Evolutionary conservation across 2,797 vertebrate genomes (phyloP).

Genomic region (Microtus californicus): DNA sequence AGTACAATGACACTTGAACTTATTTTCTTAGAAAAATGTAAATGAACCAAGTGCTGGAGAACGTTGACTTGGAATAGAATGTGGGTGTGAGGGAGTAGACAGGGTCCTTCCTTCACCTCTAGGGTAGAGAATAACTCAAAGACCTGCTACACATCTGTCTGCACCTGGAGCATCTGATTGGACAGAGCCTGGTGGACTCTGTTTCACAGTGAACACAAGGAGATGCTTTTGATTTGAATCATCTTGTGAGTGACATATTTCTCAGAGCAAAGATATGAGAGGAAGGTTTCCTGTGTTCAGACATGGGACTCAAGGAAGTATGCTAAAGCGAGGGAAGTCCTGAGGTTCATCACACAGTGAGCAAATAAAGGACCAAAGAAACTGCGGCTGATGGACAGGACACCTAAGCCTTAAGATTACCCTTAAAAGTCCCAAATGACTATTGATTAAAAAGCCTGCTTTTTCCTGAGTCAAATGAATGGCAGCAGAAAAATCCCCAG

Average conservation of each 20-base stretch:
- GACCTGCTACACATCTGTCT: neutral
- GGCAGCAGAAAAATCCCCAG: neutral
- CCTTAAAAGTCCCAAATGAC: neutral
- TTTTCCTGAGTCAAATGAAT: neutral
- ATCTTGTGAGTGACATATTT: neutral
- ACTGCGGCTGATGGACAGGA: neutral
- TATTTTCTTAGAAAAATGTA: neutral
- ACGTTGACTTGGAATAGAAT: neutral
- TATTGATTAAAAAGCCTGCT: neutral
- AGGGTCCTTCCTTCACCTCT: no score
- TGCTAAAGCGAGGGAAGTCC: neutral
- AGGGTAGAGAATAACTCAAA: neutral
- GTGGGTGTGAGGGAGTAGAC: no score
- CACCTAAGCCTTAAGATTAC: neutral
- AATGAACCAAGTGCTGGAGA: neutral
- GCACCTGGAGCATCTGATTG: neutral
- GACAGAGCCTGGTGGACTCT: neutral
- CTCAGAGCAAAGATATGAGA: neutral
- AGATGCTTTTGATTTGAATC: neutral
- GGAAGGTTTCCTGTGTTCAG: neutral
- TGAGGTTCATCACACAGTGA: neutral
- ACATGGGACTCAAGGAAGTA: neutral
- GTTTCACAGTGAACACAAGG: neutral
- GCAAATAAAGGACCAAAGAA: neutral
- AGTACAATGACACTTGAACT: neutral